Evolutionary conservation across 2,113 vertebrate genomes (phyloP).

Genomic region (Stictonetta naevosa): DNA sequence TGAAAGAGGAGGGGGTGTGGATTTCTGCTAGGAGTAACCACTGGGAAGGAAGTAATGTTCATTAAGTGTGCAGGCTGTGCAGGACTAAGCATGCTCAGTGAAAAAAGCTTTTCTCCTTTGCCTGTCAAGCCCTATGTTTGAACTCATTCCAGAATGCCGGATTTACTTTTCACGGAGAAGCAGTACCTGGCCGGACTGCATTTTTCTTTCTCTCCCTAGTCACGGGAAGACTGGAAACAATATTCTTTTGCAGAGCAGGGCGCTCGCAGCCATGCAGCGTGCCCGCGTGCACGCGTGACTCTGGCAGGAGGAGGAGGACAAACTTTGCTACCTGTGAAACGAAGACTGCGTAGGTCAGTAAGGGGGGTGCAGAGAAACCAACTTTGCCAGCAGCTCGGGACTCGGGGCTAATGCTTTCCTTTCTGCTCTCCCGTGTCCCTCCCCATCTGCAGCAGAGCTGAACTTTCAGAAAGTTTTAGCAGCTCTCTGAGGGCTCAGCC

Average conservation of each 20-base stretch:
- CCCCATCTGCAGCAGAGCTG: background rate
- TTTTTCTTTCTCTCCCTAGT: conserved; percentile 31
- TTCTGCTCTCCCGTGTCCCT: background rate
- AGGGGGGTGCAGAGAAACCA: conserved; percentile 41
- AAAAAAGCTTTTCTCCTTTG: conserved; percentile 69
- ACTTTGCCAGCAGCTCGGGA: conserved; percentile 32
- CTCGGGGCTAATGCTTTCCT: background rate
- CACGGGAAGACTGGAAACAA: conserved; percentile 50
- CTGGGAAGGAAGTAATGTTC: conserved; percentile 91
- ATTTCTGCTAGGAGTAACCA: conserved; percentile 77
- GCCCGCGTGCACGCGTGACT: conserved; percentile 47
- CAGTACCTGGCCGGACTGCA: conserved; percentile 51
- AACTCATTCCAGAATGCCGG: conserved; percentile 80
- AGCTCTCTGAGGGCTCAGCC: background rate
- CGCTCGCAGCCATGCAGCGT: conserved; percentile 21
- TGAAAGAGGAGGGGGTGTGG: conserved; percentile 78
- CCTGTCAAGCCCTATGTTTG: conserved; percentile 86
- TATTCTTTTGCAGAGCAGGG: conserved; percentile 51
- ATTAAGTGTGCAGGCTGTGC: conserved; percentile 82
- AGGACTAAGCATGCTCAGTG: conserved; percentile 86
- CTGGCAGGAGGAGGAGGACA: conserved; percentile 68
- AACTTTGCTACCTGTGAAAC: conserved; percentile 72
- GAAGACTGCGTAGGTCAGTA: conserved; percentile 79
- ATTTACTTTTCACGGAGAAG: conserved; percentile 77
- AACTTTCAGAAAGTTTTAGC: background rate